Percentiles rank a stretch among this genome's conserved stretches.
Conservation (phyloP, 2,888 invertebrate species). For the Halocaridina rubra region DNA sequence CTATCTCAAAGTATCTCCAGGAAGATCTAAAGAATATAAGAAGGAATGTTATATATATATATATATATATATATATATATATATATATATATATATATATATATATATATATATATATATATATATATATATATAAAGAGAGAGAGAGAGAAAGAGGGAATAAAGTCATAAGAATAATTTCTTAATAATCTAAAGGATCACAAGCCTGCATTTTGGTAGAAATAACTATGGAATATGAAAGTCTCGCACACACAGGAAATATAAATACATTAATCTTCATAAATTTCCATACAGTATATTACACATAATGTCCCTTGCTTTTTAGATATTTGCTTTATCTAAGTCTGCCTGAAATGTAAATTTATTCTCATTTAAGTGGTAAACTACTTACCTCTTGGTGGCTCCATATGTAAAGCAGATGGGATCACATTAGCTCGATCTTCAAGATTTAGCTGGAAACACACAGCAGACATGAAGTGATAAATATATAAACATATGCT, state of each 20-base stretch:
- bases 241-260: neutral
- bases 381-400: constrained; percentile 78
- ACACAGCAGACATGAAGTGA: neutral
- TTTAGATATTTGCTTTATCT: neutral
- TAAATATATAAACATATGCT: neutral
- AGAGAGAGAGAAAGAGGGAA: neutral
- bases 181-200: no score
- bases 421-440: constrained; percentile 88
- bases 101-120: neutral
- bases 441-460: constrained; percentile 69
- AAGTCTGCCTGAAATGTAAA: neutral
- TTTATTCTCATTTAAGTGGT: neutral
- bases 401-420: constrained; percentile 87
- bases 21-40: neutral
- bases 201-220: no score
- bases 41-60: neutral
- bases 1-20: neutral
- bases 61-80: neutral
- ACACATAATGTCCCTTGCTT: neutral
- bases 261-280: neutral
- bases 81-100: neutral
- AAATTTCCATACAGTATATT: neutral
- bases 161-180: neutral
- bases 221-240: no score
- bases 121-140: neutral